Percentiles rank a stretch among this genome's conserved stretches.
Conservation (phyloP, 2,888 invertebrate genomes). For the Chrysolina americana region DNA sequence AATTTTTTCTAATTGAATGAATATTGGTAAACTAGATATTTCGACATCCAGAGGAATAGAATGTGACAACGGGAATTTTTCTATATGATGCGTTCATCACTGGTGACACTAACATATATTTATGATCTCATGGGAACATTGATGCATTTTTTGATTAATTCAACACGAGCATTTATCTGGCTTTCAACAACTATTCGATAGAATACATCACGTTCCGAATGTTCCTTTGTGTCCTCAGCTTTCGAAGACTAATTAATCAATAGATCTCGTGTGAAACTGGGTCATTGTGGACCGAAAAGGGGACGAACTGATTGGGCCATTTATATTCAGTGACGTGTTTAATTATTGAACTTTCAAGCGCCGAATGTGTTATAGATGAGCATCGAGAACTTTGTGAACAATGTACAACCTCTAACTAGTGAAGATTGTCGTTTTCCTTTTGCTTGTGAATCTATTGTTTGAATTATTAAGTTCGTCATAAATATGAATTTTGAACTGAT, state of each 20-base stretch:
- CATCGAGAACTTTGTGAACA: neutral
- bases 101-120: too few species aligned
- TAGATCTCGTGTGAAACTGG: conserved; percentile 43
- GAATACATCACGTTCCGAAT: conserved; percentile 28
- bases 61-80: too few species aligned
- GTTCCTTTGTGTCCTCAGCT: conserved; percentile 35
- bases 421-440: too few species aligned
- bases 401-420: too few species aligned
- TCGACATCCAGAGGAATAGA: too few species aligned
- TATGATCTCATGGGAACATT: too few species aligned
- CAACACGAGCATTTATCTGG: neutral
- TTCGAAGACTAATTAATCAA: conserved; percentile 44
- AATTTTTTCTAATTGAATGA: too few species aligned
- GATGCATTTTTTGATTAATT: neutral
- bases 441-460: too few species aligned
- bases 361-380: conserved; percentile 19
- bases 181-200: conserved; percentile 11
- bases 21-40: too few species aligned
- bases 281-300: conserved; percentile 34
- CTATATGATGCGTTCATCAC: too few species aligned
- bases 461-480: too few species aligned
- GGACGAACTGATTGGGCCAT: conserved; percentile 28
- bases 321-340: conserved; percentile 32
- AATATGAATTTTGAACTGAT: too few species aligned
- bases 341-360: conserved; percentile 20